Percentiles rank a stretch among this genome's conserved stretches.
Evolutionary conservation across 2,888 invertebrate genomes (phyloP).

Genomic region (Thymelicus lineola): DNA sequence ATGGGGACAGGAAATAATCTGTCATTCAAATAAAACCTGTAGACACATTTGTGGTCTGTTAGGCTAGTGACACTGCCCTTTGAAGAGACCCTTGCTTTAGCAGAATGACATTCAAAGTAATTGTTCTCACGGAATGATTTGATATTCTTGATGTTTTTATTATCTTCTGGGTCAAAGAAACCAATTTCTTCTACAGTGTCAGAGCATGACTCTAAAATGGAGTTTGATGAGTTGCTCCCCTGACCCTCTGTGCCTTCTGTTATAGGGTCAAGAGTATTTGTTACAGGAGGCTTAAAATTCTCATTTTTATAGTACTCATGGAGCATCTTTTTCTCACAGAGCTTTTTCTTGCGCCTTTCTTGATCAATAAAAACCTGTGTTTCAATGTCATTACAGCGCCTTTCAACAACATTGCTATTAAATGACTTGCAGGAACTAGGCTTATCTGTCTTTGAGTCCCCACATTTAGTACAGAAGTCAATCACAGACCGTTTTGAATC

Average conservation of each 20-base stretch:
- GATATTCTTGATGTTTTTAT: constrained; percentile 56
- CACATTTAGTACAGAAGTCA: constrained; percentile 57
- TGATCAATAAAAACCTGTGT: constrained; percentile 34
- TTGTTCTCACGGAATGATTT: constrained; percentile 83
- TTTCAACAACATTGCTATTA: background rate
- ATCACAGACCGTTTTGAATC: constrained; percentile 42
- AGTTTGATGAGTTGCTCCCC: constrained; percentile 36
- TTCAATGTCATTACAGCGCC: constrained; percentile 18
- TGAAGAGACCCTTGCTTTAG: constrained; percentile 62
- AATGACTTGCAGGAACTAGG: background rate
- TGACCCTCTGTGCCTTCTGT: constrained; percentile 60
- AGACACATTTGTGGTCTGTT: constrained; percentile 77
- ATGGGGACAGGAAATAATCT: constrained; percentile 83
- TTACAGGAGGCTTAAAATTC: constrained; percentile 60
- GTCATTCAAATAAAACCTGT: constrained; percentile 84
- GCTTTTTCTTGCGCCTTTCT: constrained; percentile 28
- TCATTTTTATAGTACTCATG: constrained; percentile 73
- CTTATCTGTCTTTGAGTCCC: constrained; percentile 50
- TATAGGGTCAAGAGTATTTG: constrained; percentile 66
- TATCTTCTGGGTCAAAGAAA: constrained; percentile 52
- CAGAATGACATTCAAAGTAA: constrained; percentile 87
- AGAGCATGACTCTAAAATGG: constrained; percentile 50
- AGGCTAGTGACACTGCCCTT: constrained; percentile 56
- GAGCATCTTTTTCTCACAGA: constrained; percentile 42
- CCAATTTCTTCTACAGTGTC: constrained; percentile 55